Conservation (phyloP, 2,797 vertebrate genomes). For the Ptychobarbus kaznakovi region DNA sequence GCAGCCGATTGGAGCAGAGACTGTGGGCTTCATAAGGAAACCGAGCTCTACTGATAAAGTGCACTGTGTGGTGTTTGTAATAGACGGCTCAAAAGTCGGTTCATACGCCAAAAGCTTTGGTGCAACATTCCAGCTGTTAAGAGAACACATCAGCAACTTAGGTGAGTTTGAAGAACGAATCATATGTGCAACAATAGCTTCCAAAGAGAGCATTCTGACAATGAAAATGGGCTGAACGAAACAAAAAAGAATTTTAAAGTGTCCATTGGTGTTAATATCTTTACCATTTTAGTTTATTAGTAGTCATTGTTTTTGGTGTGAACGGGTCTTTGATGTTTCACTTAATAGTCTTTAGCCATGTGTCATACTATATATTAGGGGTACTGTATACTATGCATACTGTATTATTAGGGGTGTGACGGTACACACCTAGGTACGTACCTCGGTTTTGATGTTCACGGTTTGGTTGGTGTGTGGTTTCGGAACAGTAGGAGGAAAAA, state of each 20-base stretch:
- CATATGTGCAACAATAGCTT: neutral
- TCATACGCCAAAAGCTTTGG: slow-evolving; percentile 63
- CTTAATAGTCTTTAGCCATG: neutral
- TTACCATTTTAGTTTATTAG: neutral
- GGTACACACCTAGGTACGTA: too few relatives aligned
- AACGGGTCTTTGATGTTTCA: neutral
- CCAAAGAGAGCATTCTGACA: neutral
- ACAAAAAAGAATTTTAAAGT: neutral
- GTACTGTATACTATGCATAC: neutral
- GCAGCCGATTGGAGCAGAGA: slow-evolving; percentile 67
- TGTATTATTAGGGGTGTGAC: neutral
- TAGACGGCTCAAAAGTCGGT: slow-evolving; percentile 69
- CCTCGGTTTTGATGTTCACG: too few relatives aligned
- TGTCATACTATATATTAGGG: neutral
- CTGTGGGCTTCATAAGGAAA: slow-evolving; percentile 66
- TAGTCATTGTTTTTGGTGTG: neutral
- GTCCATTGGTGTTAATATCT: neutral
- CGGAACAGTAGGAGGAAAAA: too few relatives aligned
- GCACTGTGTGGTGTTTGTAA: slow-evolving; percentile 77
- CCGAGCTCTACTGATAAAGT: slow-evolving; percentile 68
- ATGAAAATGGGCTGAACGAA: neutral
- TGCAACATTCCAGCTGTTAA: slow-evolving; percentile 67
- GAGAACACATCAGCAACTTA: slow-evolving; percentile 74
- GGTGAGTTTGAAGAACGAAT: slow-evolving; percentile 64
- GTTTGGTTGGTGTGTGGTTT: too few relatives aligned